A percentile compares a stretch with the other conserved stretches of the same genome.
These are phyloP conservation scores for Ranitomeya variabilis DNA, from an alignment of 2,113 vertebrate genomes.

Conservation along the genomic window DNA sequence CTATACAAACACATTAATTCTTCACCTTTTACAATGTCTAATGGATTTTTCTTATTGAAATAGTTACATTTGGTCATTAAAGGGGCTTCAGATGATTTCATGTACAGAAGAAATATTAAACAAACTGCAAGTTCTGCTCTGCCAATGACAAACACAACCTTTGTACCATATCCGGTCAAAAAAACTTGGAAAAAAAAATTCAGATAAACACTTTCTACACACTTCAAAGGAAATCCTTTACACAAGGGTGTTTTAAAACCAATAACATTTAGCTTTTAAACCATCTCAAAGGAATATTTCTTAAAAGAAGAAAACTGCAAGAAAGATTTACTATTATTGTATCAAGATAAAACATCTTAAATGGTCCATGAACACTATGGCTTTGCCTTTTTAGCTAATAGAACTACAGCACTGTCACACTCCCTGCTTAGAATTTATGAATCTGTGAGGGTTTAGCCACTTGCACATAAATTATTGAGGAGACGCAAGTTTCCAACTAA, in stretches of 20 bases:
- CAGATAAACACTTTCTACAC: background rate
- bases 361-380: background rate
- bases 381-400: background rate
- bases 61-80: slow-evolving; percentile 44
- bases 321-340: background rate
- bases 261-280: background rate
- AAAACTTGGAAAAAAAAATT: background rate
- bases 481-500: too few species aligned
- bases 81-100: slow-evolving; percentile 29
- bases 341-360: background rate
- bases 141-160: slow-evolving; percentile 54
- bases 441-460: too few species aligned
- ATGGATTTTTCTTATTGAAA: slow-evolving; percentile 1
- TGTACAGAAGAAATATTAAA: slow-evolving; percentile 51
- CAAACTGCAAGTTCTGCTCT: slow-evolving; percentile 29
- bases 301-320: background rate
- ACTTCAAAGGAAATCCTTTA: slow-evolving; percentile 48
- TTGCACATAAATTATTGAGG: too few species aligned
- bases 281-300: background rate
- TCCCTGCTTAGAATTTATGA: background rate
- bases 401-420: background rate
- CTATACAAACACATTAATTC: slow-evolving; percentile 27
- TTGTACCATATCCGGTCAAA: slow-evolving; percentile 51
- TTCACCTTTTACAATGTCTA: background rate
- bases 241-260: background rate